Conservation (phyloP, 2,888 invertebrate species). For the Trissolcus brochymenae region DNA sequence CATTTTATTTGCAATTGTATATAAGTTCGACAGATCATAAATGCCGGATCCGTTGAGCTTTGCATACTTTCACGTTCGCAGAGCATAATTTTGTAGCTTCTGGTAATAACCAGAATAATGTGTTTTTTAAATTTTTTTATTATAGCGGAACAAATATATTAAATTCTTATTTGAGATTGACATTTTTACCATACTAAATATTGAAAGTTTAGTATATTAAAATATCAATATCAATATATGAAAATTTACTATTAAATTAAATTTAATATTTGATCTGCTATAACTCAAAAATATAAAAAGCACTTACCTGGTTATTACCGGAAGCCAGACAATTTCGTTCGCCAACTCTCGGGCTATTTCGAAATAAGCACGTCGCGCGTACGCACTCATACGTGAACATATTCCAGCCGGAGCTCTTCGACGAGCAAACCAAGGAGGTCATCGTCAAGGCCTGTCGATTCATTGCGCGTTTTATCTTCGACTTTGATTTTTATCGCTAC, state of each 20-base stretch:
- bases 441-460: constrained; percentile 55
- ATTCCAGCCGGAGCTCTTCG: constrained; percentile 15
- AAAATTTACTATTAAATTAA: too few relatives aligned
- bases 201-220: too few relatives aligned
- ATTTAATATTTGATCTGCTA: too few relatives aligned
- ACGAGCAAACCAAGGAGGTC: constrained; percentile 44
- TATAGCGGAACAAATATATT: too few relatives aligned
- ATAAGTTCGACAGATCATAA: constrained; percentile 32
- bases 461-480: constrained; percentile 14
- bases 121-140: too few relatives aligned
- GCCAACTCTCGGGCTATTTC: constrained; percentile 23
- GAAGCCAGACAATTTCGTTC: not conserved
- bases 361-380: constrained; percentile 20
- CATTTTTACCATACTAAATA: too few relatives aligned
- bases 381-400: constrained; percentile 32
- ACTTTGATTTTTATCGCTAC: too few relatives aligned
- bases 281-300: too few relatives aligned
- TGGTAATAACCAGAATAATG: not conserved
- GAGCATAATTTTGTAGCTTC: not conserved
- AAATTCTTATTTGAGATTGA: too few relatives aligned
- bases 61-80: constrained; percentile 17
- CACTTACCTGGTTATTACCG: too few relatives aligned
- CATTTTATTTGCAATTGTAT: constrained; percentile 43
- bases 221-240: too few relatives aligned
- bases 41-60: constrained; percentile 20